Evolutionary conservation across 2,888 invertebrate genomes (phyloP), one percentile per base, ranked within the genome.

Genomic region (Carcina quercana): DNA sequence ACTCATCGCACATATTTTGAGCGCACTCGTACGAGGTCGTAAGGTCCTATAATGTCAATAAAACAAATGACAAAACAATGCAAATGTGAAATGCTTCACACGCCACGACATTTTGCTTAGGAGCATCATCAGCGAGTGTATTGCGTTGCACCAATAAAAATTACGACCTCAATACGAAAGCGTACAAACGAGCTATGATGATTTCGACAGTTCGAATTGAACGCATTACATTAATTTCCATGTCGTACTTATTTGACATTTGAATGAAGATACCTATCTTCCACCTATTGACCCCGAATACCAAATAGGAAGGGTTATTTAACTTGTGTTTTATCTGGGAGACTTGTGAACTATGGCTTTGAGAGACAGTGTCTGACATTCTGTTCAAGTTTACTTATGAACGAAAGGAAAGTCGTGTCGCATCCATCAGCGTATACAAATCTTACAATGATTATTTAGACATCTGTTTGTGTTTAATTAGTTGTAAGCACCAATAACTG

Each of bases 141-240:
- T 60, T 59, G 50, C 45, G 41, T 55, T 52, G 55, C 59, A 61
- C 53, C 52, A 60, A 63, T 68, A 68, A 68, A 66, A 62, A 59
- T 54, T 40, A 42, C 47, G 60, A 50, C 60, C 58, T 55, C 58
- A 56, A 59, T 66, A 42, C 44, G 38, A 44, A 40, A 40, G 35
- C 37, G 21, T 37, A 42, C 38, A 38, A 37, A 42, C 40, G 39
- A 44, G 30, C 31, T 37, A 40, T 43, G 46, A 51, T 34, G 47
- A 50, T 66, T 61, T 53, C 63, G 40, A 54, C 53, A 68, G 38
- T 33, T 32, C 40, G 41, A 54, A 54, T 53, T 54, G 54, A 60
- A 58, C 53, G 53, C 50, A 54, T 59, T 61, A 52, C 53, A 53
- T 50, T 48, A 48, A 51, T 55, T 24, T 52, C 56, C 43, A 43